Evolutionary conservation across 2,113 vertebrate species (phyloP).

Genomic region (Poeciliopsis occidentalis): DNA sequence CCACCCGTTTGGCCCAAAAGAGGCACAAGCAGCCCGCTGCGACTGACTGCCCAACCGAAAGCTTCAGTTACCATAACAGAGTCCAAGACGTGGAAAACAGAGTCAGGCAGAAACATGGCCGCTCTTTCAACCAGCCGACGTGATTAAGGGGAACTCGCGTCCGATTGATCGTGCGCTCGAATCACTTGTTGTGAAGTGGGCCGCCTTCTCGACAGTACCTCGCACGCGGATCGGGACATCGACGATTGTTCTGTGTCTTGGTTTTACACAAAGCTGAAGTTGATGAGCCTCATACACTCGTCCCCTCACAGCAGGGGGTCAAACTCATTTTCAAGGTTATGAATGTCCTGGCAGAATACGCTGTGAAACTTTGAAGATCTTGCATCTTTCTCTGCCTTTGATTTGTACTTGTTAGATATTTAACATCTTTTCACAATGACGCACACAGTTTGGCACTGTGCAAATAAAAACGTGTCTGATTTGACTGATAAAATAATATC

Average conservation of each 20-base stretch:
- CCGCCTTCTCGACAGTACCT: conserved; percentile 57
- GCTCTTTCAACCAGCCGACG: conserved; percentile 41
- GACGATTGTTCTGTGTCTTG: conserved; percentile 61
- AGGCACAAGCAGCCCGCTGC: conserved; percentile 15
- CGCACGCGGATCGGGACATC: conserved; percentile 17
- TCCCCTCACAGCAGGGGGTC: not conserved
- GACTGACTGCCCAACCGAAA: conserved; percentile 37
- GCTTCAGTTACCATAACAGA: conserved; percentile 31
- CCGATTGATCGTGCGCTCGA: conserved; percentile 67
- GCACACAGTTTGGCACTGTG: no score
- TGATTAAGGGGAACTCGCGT: conserved; percentile 72
- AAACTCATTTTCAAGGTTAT: no score
- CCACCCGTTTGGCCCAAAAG: conserved; percentile 34
- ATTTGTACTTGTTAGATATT: no score
- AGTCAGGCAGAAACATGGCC: conserved; percentile 23
- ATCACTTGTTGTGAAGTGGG: conserved; percentile 33
- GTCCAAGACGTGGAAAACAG: not conserved
- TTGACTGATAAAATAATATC: no score
- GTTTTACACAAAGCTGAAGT: conserved; percentile 46
- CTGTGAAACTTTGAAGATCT: no score
- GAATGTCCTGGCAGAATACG: no score
- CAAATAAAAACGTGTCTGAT: no score
- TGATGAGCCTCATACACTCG: conserved; percentile 39
- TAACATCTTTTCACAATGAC: no score
- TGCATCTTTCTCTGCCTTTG: no score